Evolutionary conservation across 2,113 vertebrate species (phyloP).

Genomic region (Cryptotis parvus): DNA sequence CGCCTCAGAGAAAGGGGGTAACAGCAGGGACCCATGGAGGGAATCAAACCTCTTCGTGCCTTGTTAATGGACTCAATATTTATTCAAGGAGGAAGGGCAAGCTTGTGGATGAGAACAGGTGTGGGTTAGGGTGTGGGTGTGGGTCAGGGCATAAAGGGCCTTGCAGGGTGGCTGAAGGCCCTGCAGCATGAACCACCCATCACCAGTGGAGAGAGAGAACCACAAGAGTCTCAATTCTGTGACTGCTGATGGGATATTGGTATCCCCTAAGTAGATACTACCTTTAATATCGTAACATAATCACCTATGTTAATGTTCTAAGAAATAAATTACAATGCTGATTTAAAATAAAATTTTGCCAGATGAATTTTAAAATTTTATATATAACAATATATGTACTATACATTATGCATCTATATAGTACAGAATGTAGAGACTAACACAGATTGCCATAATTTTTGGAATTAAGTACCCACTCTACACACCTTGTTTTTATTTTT

Average conservation of each 20-base stretch:
- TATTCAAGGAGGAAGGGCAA: background rate
- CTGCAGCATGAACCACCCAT: background rate
- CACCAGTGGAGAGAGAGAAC: background rate
- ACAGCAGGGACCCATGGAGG: conserved; percentile 61
- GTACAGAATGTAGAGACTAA: background rate
- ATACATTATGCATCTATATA: background rate
- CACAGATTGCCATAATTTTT: background rate
- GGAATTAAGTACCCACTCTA: background rate
- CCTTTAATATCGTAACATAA: conserved; percentile 66
- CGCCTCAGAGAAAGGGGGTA: conserved; percentile 64
- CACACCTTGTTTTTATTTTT: too few relatives aligned
- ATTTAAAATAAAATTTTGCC: background rate
- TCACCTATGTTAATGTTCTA: conserved; percentile 38
- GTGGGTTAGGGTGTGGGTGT: background rate
- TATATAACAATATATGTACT: background rate
- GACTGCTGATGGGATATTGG: conserved; percentile 54
- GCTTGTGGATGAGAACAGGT: background rate
- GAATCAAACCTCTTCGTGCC: background rate
- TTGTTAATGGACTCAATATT: background rate
- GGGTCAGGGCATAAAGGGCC: background rate
- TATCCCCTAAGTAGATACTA: conserved; percentile 46
- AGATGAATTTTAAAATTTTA: conserved; percentile 23
- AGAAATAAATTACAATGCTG: conserved; percentile 48
- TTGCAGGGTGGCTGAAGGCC: accelerated
- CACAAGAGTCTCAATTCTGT: conserved; percentile 4